phyloP scores from a whole-genome alignment of 2,888 invertebrate genomes.

The Cerastis leucographa region DNA sequence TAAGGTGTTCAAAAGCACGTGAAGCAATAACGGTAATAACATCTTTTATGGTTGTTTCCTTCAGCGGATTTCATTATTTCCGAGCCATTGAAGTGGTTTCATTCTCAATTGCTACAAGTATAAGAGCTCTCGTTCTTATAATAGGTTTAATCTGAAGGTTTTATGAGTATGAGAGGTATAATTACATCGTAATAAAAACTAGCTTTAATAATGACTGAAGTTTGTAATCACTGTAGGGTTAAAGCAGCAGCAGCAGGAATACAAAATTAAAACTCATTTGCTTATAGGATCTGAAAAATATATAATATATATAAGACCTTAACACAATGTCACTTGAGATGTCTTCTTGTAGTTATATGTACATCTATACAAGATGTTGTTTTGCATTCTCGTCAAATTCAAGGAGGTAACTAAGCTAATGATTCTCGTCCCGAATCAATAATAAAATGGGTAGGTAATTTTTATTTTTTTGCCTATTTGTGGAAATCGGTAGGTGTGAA shows the following conservation, averaged over 20 bases:
- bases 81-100: conserved; percentile 34
- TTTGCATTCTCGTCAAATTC: too few species aligned
- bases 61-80: conserved; percentile 37
- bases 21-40: conserved; percentile 22
- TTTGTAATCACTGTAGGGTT: neutral
- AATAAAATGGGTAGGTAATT: too few species aligned
- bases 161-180: neutral
- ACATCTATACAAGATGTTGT: too few species aligned
- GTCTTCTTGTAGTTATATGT: too few species aligned
- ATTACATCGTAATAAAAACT: too few species aligned
- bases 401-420: too few species aligned
- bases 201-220: neutral
- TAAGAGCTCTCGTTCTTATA: neutral
- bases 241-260: neutral
- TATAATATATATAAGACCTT: too few species aligned
- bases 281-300: neutral
- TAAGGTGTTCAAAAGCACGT: conserved; percentile 9
- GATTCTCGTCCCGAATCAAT: too few species aligned
- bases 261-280: neutral
- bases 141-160: neutral
- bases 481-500: too few species aligned
- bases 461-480: too few species aligned
- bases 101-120: conserved; percentile 10
- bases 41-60: conserved; percentile 17
- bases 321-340: too few species aligned